These are phyloP conservation scores for Macropus fuliginosus DNA, from an alignment of 2,797 vertebrate genomes.

Conservation along the genomic window DNA sequence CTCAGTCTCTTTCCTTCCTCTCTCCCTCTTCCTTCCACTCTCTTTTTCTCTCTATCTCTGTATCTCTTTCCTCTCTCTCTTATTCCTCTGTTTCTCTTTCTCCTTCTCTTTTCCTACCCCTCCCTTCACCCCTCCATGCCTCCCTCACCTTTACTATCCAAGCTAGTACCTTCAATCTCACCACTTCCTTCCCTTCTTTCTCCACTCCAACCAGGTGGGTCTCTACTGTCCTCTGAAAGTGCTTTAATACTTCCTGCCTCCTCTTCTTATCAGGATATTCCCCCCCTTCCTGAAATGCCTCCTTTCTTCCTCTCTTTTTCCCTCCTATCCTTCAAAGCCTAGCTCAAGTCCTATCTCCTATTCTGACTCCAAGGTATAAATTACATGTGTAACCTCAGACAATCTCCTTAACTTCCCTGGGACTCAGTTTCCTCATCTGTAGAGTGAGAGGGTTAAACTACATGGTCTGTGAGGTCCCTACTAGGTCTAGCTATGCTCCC, in stretches of 20 bases:
- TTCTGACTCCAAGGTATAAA: background rate
- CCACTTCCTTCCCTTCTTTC: background rate
- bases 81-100: background rate
- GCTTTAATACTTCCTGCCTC: background rate
- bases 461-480: background rate
- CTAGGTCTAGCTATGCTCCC: background rate
- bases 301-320: background rate
- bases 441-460: background rate
- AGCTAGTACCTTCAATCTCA: background rate
- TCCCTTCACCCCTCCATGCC: background rate
- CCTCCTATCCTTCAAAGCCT: background rate
- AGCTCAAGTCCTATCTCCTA: background rate
- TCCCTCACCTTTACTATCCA: background rate
- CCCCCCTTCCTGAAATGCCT: background rate
- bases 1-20: background rate
- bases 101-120: no score
- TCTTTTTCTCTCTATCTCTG: background rate
- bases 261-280: background rate
- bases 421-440: background rate
- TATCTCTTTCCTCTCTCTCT: no score
- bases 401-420: background rate
- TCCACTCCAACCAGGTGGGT: background rate
- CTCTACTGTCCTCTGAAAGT: background rate
- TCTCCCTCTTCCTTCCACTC: accelerated
- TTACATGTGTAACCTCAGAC: background rate